Conservation (phyloP, 2,113 vertebrate species). For the Hydrochoerus hydrochaeris region DNA sequence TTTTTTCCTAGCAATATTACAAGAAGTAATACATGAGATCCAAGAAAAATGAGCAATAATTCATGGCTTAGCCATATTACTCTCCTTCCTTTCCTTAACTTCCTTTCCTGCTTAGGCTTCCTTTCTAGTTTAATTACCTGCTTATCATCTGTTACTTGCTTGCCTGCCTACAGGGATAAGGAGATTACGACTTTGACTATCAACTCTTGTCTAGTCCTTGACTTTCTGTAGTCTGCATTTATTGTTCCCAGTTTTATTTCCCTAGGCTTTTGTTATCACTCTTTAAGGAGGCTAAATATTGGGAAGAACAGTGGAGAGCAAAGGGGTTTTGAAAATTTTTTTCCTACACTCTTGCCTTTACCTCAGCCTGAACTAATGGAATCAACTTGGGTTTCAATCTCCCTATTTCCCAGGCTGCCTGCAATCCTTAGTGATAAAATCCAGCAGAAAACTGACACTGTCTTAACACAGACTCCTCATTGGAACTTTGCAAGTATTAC, state of each 20-base stretch:
- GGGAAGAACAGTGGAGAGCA: neutral
- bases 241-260: neutral
- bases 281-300: neutral
- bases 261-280: neutral
- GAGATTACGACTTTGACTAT: neutral
- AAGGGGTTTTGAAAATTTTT: neutral
- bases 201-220: neutral
- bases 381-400: neutral
- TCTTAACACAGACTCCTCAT: neutral
- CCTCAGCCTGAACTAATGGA: neutral
- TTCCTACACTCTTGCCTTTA: accelerated
- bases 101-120: neutral
- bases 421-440: neutral
- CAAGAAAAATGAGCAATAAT: neutral
- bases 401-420: neutral
- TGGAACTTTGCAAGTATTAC: neutral
- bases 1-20: neutral
- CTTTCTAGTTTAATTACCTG: neutral
- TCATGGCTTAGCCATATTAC: neutral
- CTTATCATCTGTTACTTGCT: neutral
- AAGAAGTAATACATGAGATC: neutral
- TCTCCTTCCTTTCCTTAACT: neutral
- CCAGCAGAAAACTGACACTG: neutral
- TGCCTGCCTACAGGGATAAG: neutral
- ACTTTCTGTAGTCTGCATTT: neutral